Evolutionary conservation across 2,113 vertebrate genomes (phyloP).

Genomic region (Willisornis vidua): DNA sequence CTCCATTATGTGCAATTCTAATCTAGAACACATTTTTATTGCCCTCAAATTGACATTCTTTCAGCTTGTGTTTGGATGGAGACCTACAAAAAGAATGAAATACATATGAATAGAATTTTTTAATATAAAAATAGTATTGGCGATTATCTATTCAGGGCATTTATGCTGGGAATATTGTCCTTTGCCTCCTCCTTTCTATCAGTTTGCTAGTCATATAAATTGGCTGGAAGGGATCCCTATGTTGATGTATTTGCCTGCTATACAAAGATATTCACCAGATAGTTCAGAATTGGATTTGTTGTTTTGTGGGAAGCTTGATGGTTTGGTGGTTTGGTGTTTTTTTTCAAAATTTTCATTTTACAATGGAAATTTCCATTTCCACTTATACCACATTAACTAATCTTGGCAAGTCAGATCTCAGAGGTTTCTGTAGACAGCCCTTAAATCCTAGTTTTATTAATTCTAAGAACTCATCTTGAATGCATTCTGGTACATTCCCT

Average conservation of each 20-base stretch:
- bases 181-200: background rate
- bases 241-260: background rate
- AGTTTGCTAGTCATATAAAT: background rate
- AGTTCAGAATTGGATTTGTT: background rate
- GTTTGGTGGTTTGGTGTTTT: background rate
- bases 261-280: background rate
- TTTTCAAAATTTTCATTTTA: background rate
- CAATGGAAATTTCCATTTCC: background rate
- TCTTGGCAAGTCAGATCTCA: background rate
- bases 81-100: background rate
- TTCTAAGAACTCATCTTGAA: background rate
- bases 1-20: constrained; percentile 13
- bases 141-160: background rate
- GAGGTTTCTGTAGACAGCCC: background rate
- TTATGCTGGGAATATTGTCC: background rate
- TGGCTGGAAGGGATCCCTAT: background rate
- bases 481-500: background rate
- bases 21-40: constrained; percentile 34
- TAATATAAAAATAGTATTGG: background rate
- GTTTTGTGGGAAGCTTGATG: background rate
- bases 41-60: background rate
- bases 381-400: background rate
- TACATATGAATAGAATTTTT: background rate
- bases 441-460: background rate
- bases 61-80: background rate